These are phyloP conservation scores for Heliconius congener DNA, from an alignment of 1,140 invertebrate species.

Conservation along the genomic window DNA sequence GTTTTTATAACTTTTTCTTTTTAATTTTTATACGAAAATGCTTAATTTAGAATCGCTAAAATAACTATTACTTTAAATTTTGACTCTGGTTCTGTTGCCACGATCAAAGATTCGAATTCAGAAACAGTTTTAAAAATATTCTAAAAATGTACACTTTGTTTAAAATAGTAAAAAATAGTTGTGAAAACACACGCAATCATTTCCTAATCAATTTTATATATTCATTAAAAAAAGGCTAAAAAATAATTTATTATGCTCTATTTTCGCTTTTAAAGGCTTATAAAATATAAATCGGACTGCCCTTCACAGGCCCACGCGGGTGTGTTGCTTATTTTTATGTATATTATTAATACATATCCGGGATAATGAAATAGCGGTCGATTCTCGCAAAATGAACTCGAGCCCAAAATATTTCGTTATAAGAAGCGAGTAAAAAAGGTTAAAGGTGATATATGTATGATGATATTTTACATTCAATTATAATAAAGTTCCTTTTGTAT, in stretches of 20 bases:
- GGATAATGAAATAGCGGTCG: slow-evolving; percentile 10
- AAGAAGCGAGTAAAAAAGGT: not conserved
- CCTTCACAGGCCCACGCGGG: not conserved
- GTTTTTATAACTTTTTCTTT: not conserved
- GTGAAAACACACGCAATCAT: no score
- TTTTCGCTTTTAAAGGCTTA: not conserved
- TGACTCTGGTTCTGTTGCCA: no score
- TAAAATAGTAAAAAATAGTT: no score
- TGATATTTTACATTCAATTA: not conserved
- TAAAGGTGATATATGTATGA: slow-evolving; percentile 3
- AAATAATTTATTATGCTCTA: no score
- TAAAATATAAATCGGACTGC: not conserved
- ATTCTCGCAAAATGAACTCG: slow-evolving; percentile 8
- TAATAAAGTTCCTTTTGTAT: slow-evolving; percentile 33
- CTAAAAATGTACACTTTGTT: no score
- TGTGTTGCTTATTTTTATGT: not conserved
- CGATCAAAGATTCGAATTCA: no score
- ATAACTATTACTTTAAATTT: no score
- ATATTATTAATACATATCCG: not conserved
- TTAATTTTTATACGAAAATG: not conserved
- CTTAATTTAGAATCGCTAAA: not conserved
- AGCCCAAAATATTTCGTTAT: slow-evolving; percentile 12
- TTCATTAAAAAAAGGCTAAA: no score
- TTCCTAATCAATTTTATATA: no score
- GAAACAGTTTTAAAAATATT: no score